These are phyloP conservation scores for Catonia carolina DNA, from an alignment of 2,888 invertebrate species.

Conservation along the genomic window DNA sequence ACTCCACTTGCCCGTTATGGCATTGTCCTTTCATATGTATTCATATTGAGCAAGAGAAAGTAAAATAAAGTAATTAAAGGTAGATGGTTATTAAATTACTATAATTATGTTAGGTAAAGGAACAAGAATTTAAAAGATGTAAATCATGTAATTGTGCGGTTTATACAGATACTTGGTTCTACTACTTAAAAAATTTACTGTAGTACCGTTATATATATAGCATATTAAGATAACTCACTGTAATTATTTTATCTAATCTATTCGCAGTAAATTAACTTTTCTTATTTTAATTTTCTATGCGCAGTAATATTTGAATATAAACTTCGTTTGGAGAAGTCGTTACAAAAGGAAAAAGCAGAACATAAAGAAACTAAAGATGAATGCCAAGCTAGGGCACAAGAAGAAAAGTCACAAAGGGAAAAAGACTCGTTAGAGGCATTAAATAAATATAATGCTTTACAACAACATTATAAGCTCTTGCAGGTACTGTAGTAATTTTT, in stretches of 20 bases:
- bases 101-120: too few relatives aligned
- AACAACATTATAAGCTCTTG: conserved; percentile 50
- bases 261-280: too few relatives aligned
- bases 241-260: too few relatives aligned
- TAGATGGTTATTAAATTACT: too few relatives aligned
- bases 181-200: neutral
- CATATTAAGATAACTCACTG: too few relatives aligned
- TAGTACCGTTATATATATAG: neutral
- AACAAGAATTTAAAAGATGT: too few relatives aligned
- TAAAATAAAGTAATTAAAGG: too few relatives aligned
- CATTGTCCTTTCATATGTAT: too few relatives aligned
- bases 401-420: conserved; percentile 46
- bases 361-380: conserved; percentile 48
- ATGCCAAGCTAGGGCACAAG: conserved; percentile 45
- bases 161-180: too few relatives aligned
- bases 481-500: conserved; percentile 38
- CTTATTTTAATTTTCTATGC: conserved; percentile 32
- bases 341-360: conserved; percentile 51
- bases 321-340: conserved; percentile 50
- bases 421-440: conserved; percentile 47
- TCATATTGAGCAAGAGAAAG: too few relatives aligned
- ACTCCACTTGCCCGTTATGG: too few relatives aligned
- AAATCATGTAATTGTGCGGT: too few relatives aligned
- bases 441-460: conserved; percentile 49
- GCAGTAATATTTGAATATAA: conserved; percentile 54